These are phyloP conservation scores for Xiphophorus maculatus DNA, from an alignment of 2,113 vertebrate species.

Conservation along the genomic window DNA sequence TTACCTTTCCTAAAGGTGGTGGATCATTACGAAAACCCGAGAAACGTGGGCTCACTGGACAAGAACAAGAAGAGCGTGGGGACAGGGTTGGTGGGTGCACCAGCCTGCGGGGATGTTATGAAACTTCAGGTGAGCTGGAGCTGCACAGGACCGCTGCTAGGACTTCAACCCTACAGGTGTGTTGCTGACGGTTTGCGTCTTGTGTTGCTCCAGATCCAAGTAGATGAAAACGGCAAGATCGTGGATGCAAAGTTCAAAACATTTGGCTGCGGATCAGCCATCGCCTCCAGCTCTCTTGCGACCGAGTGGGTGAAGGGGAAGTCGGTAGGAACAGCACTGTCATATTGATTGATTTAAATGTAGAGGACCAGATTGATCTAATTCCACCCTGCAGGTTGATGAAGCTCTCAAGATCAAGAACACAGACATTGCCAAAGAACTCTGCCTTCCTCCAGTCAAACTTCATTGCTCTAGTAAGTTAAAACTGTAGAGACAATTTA, in stretches of 20 bases:
- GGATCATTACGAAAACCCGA: constrained; percentile 97
- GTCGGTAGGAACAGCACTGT: constrained; percentile 82
- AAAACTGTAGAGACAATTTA: not conserved
- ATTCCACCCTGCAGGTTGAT: constrained; percentile 83
- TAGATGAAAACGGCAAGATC: constrained; percentile 89
- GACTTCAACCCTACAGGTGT: not conserved
- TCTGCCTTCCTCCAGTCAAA: constrained; percentile 95
- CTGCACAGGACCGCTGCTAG: not conserved
- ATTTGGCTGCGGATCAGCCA: constrained; percentile 93
- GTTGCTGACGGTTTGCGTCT: not conserved
- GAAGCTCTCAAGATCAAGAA: constrained; percentile 94
- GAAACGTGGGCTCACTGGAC: constrained; percentile 94
- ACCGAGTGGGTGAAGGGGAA: constrained; percentile 98
- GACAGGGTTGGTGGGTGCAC: constrained; percentile 94
- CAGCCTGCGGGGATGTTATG: constrained; percentile 97
- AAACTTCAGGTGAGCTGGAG: constrained; percentile 83
- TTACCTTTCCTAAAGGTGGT: constrained; percentile 82
- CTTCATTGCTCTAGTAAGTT: constrained; percentile 97
- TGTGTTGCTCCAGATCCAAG: constrained; percentile 81
- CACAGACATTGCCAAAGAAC: constrained; percentile 95
- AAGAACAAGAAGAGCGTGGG: constrained; percentile 91
- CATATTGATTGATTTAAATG: not conserved
- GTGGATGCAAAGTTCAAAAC: constrained; percentile 92
- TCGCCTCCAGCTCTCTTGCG: constrained; percentile 91
- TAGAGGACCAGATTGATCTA: not conserved